These are phyloP conservation scores for Pandion haliaetus DNA, from an alignment of 2,113 vertebrate species.

Conservation along the genomic window DNA sequence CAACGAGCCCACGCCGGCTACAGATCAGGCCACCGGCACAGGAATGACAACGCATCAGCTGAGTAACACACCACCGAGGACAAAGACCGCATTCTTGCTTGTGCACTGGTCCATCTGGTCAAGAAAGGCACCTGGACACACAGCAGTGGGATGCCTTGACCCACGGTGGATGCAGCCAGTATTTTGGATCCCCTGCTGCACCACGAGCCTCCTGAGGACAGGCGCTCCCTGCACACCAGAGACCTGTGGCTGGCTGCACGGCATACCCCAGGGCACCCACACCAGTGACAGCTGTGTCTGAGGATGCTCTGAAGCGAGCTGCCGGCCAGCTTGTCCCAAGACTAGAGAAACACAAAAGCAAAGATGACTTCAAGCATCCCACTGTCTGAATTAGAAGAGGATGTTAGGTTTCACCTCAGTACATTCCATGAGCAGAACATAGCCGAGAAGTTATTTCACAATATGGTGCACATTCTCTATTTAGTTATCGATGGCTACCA, in stretches of 20 bases:
- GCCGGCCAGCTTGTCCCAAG: background rate
- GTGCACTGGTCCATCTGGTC: background rate
- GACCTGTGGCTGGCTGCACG: background rate
- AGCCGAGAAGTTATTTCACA: background rate
- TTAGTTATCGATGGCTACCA: background rate
- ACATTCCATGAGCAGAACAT: background rate
- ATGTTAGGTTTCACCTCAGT: background rate
- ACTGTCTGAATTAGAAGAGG: background rate
- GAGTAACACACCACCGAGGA: background rate
- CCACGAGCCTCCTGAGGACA: background rate
- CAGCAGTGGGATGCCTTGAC: background rate
- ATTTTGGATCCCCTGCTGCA: background rate
- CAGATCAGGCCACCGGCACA: rapidly evolving
- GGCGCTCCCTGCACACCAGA: background rate
- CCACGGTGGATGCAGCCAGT: background rate
- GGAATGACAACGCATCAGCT: rapidly evolving
- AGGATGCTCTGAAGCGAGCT: background rate
- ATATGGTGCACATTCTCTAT: background rate
- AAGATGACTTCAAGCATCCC: background rate
- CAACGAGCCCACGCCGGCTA: rapidly evolving
- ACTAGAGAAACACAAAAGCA: background rate
- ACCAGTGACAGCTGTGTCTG: background rate
- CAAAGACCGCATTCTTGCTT: background rate
- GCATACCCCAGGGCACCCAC: background rate
- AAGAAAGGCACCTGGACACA: background rate